A percentile compares a stretch with the other conserved stretches of the same genome.
Evolutionary conservation across 2,113 vertebrate species (phyloP).

Genomic region (Lepus americanus): DNA sequence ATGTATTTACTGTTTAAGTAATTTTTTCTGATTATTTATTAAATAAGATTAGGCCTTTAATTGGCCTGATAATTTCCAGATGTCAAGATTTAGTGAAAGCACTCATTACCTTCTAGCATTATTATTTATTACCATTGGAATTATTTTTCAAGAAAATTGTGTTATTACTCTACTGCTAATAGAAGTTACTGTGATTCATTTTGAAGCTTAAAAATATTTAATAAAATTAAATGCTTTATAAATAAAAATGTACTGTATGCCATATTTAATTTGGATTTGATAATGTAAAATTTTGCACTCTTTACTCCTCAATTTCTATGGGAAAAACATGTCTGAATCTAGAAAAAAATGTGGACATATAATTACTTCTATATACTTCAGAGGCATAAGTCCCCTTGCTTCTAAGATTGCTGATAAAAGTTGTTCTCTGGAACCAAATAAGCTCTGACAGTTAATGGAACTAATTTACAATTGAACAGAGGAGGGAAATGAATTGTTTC

Average conservation of each 20-base stretch:
- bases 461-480: slow-evolving; percentile 56
- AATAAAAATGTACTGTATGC: neutral
- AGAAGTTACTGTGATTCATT: neutral
- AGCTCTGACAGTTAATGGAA: slow-evolving; percentile 35
- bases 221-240: slow-evolving; percentile 17
- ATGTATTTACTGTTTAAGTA: neutral
- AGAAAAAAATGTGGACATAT: neutral
- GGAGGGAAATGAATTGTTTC: slow-evolving; percentile 59
- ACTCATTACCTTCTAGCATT: neutral
- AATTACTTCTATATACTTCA: slow-evolving; percentile 34
- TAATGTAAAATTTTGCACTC: neutral
- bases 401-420: neutral
- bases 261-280: neutral
- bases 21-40: neutral
- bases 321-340: neutral
- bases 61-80: neutral
- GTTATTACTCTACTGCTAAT: neutral
- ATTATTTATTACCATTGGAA: neutral
- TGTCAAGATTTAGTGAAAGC: neutral
- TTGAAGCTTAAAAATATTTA: slow-evolving; percentile 13
- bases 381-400: slow-evolving; percentile 20
- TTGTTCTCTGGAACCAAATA: slow-evolving; percentile 51
- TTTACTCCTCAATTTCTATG: neutral
- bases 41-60: neutral
- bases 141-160: neutral